Conservation (phyloP, 2,888 invertebrate species). For the Hoplodrina ambigua region DNA sequence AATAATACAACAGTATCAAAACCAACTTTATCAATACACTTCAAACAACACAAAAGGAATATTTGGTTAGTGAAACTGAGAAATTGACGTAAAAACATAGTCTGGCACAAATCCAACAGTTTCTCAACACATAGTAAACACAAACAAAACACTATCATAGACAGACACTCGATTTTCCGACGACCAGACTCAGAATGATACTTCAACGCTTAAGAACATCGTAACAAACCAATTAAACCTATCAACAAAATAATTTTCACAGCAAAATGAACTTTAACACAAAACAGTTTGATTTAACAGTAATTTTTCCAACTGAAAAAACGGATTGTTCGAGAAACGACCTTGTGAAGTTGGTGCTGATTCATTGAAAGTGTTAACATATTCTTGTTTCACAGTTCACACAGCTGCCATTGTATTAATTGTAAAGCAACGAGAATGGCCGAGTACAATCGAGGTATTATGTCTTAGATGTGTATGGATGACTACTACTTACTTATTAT, state of each 20-base stretch:
- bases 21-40: constrained; percentile 7
- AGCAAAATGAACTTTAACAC: constrained; percentile 47
- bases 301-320: constrained; percentile 22
- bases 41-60: constrained; percentile 4
- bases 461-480: constrained; percentile 60
- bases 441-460: constrained; percentile 65
- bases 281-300: constrained; percentile 14
- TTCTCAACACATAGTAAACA: constrained; percentile 29
- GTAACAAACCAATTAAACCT: constrained; percentile 25
- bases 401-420: constrained; percentile 76
- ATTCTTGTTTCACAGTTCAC: constrained; percentile 70
- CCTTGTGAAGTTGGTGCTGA: constrained; percentile 69
- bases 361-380: constrained; percentile 76
- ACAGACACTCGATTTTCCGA: constrained; percentile 64
- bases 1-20: background rate
- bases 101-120: constrained; percentile 35
- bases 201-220: constrained; percentile 63
- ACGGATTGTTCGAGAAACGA: constrained; percentile 57
- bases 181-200: constrained; percentile 73
- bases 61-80: constrained; percentile 6
- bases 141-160: constrained; percentile 22
- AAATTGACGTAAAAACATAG: constrained; percentile 32
- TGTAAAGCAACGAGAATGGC: constrained; percentile 70
- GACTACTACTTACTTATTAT: constrained; percentile 42
- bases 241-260: constrained; percentile 8